Percentiles rank a stretch among this genome's conserved stretches.
phyloP scores from a whole-genome alignment of 2,113 vertebrate genomes.

The Sinocyclocheilus anophthalmus region DNA sequence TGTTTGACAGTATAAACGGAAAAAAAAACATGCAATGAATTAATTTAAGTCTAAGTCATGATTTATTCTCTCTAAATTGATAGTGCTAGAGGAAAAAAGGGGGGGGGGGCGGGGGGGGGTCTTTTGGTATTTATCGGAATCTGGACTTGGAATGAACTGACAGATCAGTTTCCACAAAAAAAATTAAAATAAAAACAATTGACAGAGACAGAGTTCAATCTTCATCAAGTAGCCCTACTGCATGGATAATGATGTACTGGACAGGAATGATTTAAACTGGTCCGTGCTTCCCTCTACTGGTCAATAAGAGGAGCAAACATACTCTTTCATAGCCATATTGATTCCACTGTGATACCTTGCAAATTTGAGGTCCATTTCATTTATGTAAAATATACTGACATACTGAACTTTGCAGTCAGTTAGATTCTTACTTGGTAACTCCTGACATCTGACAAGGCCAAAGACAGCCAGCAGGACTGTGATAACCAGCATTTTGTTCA shows the following conservation, averaged over 20 bases:
- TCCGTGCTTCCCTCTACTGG: slow-evolving; percentile 69
- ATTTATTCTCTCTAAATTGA: not conserved
- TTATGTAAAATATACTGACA: not conserved
- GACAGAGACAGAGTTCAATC: not conserved
- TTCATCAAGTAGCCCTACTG: not conserved
- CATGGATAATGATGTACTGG: not conserved
- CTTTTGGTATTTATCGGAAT: not conserved
- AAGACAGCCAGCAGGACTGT: slow-evolving; percentile 64
- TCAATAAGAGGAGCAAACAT: not conserved
- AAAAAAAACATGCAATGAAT: not conserved
- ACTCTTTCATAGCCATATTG: not conserved
- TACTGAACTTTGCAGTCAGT: not conserved
- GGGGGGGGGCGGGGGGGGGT: too few species aligned
- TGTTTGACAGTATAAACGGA: not conserved
- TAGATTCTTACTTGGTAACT: slow-evolving; percentile 72
- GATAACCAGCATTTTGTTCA: slow-evolving; percentile 65
- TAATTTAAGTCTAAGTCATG: not conserved
- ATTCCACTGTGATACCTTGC: not conserved
- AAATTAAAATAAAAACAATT: not conserved
- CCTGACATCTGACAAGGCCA: slow-evolving; percentile 66
- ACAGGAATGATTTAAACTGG: slow-evolving; percentile 5
- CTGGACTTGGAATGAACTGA: slow-evolving; percentile 5
- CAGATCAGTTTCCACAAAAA: not conserved
- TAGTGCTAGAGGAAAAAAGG: not conserved
- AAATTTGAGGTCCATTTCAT: not conserved